phyloP scores from a whole-genome alignment of 2,888 invertebrate genomes.

The Thelaira solivaga region DNA sequence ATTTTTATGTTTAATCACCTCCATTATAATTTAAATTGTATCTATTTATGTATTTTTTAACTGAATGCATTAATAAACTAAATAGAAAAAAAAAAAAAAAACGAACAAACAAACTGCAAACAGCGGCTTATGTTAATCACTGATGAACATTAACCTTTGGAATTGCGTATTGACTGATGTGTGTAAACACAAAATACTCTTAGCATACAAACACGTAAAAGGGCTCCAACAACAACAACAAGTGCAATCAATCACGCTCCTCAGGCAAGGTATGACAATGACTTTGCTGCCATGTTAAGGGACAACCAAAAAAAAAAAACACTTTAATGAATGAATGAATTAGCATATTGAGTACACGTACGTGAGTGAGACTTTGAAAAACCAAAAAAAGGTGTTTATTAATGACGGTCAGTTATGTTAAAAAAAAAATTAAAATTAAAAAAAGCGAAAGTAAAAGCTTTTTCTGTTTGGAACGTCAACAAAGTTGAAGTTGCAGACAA shows the following conservation, averaged over 20 bases:
- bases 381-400: too few species aligned
- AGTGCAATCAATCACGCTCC: not conserved
- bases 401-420: too few species aligned
- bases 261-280: conserved; percentile 24
- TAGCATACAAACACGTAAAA: conserved; percentile 22
- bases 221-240: not conserved
- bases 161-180: conserved; percentile 4
- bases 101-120: not conserved
- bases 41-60: conserved; percentile 1
- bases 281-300: conserved; percentile 24
- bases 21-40: not conserved
- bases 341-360: too few species aligned
- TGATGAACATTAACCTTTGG: conserved; percentile 46
- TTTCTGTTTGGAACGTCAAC: not conserved
- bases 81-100: conserved; percentile 4
- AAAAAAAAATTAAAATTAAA: conserved; percentile 26
- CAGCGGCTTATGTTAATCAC: conserved; percentile 38
- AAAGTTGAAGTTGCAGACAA: not conserved
- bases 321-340: not conserved
- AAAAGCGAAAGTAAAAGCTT: conserved; percentile 61
- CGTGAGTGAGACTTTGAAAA: too few species aligned
- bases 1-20: not conserved
- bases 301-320: not conserved
- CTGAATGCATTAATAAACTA: not conserved
- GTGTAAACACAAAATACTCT: conserved; percentile 48